Evolutionary conservation across 2,888 invertebrate genomes (phyloP).

Genomic region (Luperina nickerlii): DNA sequence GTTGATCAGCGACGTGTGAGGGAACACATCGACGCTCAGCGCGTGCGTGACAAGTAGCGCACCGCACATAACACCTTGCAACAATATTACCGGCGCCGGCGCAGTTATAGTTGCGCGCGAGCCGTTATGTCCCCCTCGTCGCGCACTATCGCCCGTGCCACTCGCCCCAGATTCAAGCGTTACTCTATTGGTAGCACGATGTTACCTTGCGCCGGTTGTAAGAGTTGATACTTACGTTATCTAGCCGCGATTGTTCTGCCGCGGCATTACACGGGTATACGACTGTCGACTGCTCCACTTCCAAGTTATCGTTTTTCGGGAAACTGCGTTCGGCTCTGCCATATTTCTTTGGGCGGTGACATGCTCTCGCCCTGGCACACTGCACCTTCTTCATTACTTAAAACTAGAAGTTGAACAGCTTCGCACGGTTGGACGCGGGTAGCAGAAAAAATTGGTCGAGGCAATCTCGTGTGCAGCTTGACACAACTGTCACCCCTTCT

Average conservation of each 20-base stretch:
- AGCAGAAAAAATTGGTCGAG: not conserved
- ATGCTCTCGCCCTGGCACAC: not conserved
- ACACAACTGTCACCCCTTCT: not conserved
- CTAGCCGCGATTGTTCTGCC: not conserved
- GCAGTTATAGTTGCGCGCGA: slow-evolving; percentile 26
- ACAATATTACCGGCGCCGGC: slow-evolving; percentile 8
- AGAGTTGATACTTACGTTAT: too few relatives aligned
- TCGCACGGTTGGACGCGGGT: too few relatives aligned
- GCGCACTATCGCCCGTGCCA: not conserved
- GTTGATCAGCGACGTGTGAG: not conserved
- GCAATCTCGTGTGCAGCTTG: not conserved
- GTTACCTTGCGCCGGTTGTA: not conserved
- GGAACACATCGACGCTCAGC: not conserved
- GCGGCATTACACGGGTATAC: not conserved
- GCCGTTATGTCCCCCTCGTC: slow-evolving; percentile 33
- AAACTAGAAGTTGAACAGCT: not conserved
- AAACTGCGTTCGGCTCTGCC: not conserved
- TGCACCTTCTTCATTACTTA: not conserved
- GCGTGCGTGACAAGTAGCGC: not conserved
- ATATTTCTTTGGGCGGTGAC: not conserved
- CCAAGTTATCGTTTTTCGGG: not conserved
- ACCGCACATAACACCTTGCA: slow-evolving; percentile 10
- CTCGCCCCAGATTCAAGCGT: slow-evolving; percentile 3
- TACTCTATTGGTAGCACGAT: slow-evolving; percentile 18
- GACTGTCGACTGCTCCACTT: slow-evolving; percentile 13